These are phyloP conservation scores for Brachionus rubens DNA, from an alignment of 1,140 invertebrate species.

Conservation along the genomic window DNA sequence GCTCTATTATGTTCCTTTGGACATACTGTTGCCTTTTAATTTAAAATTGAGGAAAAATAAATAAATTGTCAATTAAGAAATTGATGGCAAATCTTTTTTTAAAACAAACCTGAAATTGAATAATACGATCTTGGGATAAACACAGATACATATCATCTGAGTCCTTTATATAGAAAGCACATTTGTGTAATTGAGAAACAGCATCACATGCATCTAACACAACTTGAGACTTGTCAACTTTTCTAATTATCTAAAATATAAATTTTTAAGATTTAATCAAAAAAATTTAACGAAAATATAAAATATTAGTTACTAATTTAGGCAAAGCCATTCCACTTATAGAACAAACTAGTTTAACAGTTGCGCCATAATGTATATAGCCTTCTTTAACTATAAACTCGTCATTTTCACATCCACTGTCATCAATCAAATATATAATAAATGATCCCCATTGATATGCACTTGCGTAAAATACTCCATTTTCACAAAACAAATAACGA, in stretches of 20 bases:
- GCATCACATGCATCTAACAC: slow-evolving; percentile 95
- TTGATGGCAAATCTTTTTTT: neutral
- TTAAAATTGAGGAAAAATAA: no score
- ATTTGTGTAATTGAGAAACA: slow-evolving; percentile 96
- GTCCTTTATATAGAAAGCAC: slow-evolving; percentile 96
- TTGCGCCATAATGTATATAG: slow-evolving; percentile 96
- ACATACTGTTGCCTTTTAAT: slow-evolving; percentile 91
- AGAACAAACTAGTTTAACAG: slow-evolving; percentile 94
- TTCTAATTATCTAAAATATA: slow-evolving; percentile 70
- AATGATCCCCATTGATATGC: slow-evolving; percentile 99
- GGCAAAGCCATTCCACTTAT: slow-evolving; percentile 97
- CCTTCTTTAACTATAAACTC: slow-evolving; percentile 96
- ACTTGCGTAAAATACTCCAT: slow-evolving; percentile 94
- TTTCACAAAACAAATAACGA: slow-evolving; percentile 88
- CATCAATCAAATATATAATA: slow-evolving; percentile 92
- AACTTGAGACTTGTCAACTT: slow-evolving; percentile 96
- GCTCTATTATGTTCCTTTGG: slow-evolving; percentile 79
- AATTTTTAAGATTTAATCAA: no score
- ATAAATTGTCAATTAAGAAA: no score
- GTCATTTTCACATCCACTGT: slow-evolving; percentile 88
- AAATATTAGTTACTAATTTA: slow-evolving; percentile 65
- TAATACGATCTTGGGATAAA: slow-evolving; percentile 94
- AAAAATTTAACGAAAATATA: neutral
- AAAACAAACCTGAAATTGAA: slow-evolving; percentile 86
- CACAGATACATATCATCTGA: slow-evolving; percentile 98